Base-by-base conservation (phyloP, 2,113 vertebrate genomes). In the Anhinga anhinga region DNA sequence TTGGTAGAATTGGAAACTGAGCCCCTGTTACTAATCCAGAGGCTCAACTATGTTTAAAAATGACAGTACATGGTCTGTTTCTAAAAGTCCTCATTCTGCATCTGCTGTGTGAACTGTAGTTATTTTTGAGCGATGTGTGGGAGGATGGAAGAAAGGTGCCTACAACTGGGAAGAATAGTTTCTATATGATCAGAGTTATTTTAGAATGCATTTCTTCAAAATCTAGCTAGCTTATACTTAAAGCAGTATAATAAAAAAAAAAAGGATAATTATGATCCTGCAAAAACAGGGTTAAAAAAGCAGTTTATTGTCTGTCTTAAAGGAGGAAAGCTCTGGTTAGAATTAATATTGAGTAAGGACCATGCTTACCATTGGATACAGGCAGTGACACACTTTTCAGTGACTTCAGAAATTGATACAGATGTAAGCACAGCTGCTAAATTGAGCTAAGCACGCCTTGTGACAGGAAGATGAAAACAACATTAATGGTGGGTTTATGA, bases 101-200 rank as follows among this genome's bases (percentile, higher is more conserved):
- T 97, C 69, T 93, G 94, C 73, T 89, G 78, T 96, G 91, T 91
- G 88, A 95, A 93, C 36, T 69, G 30, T 44, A 55, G 83, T 70
- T 96, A 93, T 97, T 97, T 96, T 94, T 76, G 71, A 69, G 16
- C 82, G 44, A 10, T 56, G 5, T 17, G 88, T 96, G 85, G 95
- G 95, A 93, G 87, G 66, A 62, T 86, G 61, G 55, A 94, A 47
- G 61, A 92, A 82, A 72, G 61, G 73, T 88, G 65, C 38, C 70
- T 83, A 5, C 45, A 56, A 16, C 22, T 84, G 69, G 47, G 13
- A 95, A 74, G 62, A 82, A 49, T 22, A 49, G 13, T 84, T 80
- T 78, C 55, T 86, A 3, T 53, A 44, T 36, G 26, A 65, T 78
- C 16, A n/a, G 34, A 91, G 74, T 63, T 47, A 87, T 52, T 89